Base-by-base conservation (phyloP, 53 echinoderm and acorn worm species). In the Holothuria leucospilota region DNA sequence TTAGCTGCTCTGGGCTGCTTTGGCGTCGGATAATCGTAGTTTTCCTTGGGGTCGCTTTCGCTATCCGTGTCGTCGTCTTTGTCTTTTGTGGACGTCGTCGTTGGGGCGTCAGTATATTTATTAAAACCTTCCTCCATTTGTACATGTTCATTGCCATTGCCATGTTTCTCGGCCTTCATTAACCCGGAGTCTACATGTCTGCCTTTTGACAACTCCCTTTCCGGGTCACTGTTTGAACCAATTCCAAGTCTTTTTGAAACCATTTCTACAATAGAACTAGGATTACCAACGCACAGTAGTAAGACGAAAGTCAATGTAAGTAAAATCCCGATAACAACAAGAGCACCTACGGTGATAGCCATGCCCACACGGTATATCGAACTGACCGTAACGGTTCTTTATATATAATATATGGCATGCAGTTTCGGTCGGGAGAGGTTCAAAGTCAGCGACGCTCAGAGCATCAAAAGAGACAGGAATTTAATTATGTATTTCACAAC, bases 301-400 rank as follows among this genome's bases (percentile, higher is more conserved):
- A 24, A 13, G 23, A 72, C 34, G 10, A 72, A 72, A 39, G 18
- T 72, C 7, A 72, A 20, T 21, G 21, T 16, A 5, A 72, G 72
- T 20, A 72, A 72, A 38, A 72, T 72, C 23, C 72, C 72, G 40
- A 72, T 21, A 39, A 72, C 20, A 6, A 72, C 46, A 1, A 72
- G 72, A 6, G 9, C 72, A 41, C 72, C 72, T 0, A 72, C 16
- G 6, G 46, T 13, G 39, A 72, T 46, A 72, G 72, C 72, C 72
- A 72, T 72, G 20, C 13, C n/a, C 65, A 28, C 10, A 20, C 46
- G 46, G 8, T 46, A 2, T 56, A 6, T 49, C 49, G 49, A 49
- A 49, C 49, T 11, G 13, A 56, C 56, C 56, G 15, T 56, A 46
- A 2, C 46, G 8, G 4, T 46, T 2, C 34, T 34, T 34, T 5